Evolutionary conservation across 2,113 vertebrate species (phyloP).

Genomic region (Neomonachus schauinslandi): DNA sequence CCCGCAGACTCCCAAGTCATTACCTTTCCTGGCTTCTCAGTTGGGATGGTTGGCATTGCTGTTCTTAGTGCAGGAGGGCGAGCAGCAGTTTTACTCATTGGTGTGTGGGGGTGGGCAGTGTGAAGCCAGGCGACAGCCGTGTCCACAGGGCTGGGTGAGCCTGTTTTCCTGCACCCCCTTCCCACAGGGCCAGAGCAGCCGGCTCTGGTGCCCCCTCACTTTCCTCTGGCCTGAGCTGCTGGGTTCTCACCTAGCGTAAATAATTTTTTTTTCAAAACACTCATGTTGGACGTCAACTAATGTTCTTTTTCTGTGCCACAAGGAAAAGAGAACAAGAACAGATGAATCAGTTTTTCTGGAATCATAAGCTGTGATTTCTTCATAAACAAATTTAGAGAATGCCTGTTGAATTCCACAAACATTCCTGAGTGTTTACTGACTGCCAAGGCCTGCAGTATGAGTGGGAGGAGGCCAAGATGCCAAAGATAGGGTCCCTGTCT

Average conservation of each 20-base stretch:
- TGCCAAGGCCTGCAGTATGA: background rate
- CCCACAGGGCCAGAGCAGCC: background rate
- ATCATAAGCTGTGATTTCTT: slow-evolving; percentile 37
- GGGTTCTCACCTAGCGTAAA: background rate
- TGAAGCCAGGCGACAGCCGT: background rate
- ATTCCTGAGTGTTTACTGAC: background rate
- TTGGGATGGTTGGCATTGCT: background rate
- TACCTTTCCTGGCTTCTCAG: background rate
- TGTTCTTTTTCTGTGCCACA: slow-evolving; percentile 25
- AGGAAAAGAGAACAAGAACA: slow-evolving; percentile 61
- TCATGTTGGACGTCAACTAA: slow-evolving; percentile 21
- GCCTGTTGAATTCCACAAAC: background rate
- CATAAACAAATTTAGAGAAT: slow-evolving; percentile 26
- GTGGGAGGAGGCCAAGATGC: background rate
- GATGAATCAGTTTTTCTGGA: slow-evolving; percentile 62
- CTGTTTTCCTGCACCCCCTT: background rate
- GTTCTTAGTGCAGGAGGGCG: background rate
- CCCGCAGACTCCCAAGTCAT: background rate
- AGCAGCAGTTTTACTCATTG: background rate
- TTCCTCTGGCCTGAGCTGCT: background rate
- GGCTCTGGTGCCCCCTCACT: background rate
- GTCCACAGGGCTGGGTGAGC: background rate
- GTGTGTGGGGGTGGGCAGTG: background rate
- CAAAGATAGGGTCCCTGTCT: background rate
- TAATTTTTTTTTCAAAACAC: background rate